Percentiles rank a stretch among this genome's conserved stretches.
Conservation (phyloP, 2,888 invertebrate genomes). For the Trilocha varians region DNA sequence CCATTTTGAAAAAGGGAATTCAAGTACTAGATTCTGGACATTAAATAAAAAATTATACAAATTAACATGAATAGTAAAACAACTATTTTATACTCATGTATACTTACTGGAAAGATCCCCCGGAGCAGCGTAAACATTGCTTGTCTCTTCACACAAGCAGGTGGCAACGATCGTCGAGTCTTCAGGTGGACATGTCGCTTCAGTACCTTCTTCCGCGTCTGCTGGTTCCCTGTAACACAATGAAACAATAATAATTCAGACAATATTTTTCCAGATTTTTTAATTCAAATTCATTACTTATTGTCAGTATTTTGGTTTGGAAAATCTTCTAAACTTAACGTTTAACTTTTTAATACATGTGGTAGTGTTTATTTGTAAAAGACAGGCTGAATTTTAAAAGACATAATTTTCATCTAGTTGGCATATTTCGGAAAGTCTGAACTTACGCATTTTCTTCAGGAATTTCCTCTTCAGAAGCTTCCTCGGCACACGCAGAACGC, state of each 20-base stretch:
- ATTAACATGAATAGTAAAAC: too few species aligned
- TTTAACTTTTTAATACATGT: too few species aligned
- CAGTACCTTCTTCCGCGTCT: conserved; percentile 46
- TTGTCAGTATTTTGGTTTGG: not conserved
- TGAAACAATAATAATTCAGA: not conserved
- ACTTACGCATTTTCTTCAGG: conserved; percentile 22
- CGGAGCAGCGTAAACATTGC: conserved; percentile 45
- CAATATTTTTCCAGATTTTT: not conserved
- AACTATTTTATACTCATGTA: too few species aligned
- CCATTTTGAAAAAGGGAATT: not conserved
- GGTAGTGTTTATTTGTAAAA: too few species aligned
- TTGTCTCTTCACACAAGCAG: conserved; percentile 44
- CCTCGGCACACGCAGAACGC: conserved; percentile 24
- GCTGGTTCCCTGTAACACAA: conserved; percentile 32
- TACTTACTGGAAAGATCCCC: conserved; percentile 41
- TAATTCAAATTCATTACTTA: not conserved
- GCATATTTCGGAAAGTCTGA: too few species aligned
- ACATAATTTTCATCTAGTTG: too few species aligned
- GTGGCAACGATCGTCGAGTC: conserved; percentile 35
- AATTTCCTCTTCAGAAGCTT: conserved; percentile 22
- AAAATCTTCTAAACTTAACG: too few species aligned
- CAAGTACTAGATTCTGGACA: too few species aligned
- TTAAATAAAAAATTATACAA: too few species aligned
- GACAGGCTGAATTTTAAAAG: too few species aligned
- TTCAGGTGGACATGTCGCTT: conserved; percentile 46